These are phyloP conservation scores for Lithophane leautieri DNA, from an alignment of 2,888 invertebrate genomes.

Conservation along the genomic window DNA sequence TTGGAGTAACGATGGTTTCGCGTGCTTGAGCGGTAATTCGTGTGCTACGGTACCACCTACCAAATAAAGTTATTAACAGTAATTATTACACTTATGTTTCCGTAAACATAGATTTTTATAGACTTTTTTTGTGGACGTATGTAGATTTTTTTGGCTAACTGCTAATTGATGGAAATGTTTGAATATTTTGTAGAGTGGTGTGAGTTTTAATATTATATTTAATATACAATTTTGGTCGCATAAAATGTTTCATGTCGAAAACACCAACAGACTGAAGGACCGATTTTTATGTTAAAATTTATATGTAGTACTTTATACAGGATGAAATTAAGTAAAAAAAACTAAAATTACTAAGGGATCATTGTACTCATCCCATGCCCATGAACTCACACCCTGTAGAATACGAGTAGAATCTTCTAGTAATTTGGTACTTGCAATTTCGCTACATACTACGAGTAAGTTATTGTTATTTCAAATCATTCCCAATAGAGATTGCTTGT, in stretches of 20 bases:
- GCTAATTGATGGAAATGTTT: background rate
- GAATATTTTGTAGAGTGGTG: background rate
- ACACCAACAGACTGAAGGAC: background rate
- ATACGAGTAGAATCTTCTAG: background rate
- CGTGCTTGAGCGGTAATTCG: slow-evolving; percentile 56
- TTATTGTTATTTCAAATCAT: background rate
- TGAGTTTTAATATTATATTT: background rate
- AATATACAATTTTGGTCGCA: background rate
- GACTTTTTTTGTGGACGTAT: slow-evolving; percentile 1
- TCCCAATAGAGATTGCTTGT: background rate
- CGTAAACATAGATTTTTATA: slow-evolving; percentile 45
- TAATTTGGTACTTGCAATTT: background rate
- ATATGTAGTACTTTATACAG: background rate
- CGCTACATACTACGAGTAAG: background rate
- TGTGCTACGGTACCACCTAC: slow-evolving; percentile 7
- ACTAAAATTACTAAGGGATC: too few species aligned
- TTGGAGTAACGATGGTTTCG: slow-evolving; percentile 62
- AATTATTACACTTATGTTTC: slow-evolving; percentile 44
- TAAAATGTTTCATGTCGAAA: background rate
- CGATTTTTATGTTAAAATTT: background rate
- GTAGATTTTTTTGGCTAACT: background rate
- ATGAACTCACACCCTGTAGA: too few species aligned
- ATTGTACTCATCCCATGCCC: too few species aligned
- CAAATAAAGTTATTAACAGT: slow-evolving; percentile 54
- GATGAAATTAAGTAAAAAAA: too few species aligned